phyloP scores from a whole-genome alignment of 2,797 vertebrate species.

The Gobionotothen gibberifrons region DNA sequence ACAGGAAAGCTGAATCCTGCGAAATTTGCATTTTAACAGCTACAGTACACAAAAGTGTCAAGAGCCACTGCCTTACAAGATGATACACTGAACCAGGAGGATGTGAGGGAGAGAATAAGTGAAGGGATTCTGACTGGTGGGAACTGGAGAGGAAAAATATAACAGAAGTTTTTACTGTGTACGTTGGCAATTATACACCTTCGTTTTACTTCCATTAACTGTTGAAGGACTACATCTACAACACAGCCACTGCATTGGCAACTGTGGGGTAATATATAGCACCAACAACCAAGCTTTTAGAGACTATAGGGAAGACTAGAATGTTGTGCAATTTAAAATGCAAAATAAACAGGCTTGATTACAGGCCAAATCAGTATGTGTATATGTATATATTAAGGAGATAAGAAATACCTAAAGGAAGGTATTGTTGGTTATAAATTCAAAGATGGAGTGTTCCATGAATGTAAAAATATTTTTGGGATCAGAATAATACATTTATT shows the following conservation, averaged over 20 bases:
- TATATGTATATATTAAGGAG: too few species aligned
- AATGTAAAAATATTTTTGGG: too few species aligned
- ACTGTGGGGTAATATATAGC: not conserved
- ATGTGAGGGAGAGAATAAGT: conserved; percentile 41
- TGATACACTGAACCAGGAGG: conserved; percentile 49
- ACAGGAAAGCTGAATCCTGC: conserved; percentile 75
- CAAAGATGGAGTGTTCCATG: too few species aligned
- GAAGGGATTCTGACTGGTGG: conserved; percentile 34
- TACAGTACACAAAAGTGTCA: conserved; percentile 78
- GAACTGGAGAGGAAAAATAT: conserved; percentile 37
- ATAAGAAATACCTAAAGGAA: too few species aligned
- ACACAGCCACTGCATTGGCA: not conserved
- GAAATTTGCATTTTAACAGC: conserved; percentile 82
- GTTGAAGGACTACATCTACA: not conserved
- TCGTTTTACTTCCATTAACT: conserved; percentile 11
- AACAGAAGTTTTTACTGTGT: conserved; percentile 33
- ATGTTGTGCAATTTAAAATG: not conserved
- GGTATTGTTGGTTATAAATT: too few species aligned
- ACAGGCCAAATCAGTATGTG: not conserved
- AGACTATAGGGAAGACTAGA: not conserved
- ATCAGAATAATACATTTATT: too few species aligned
- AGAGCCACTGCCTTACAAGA: conserved; percentile 55
- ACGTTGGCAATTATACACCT: conserved; percentile 37
- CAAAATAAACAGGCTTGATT: not conserved
- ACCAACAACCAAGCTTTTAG: not conserved